Percentiles rank a stretch among this genome's conserved stretches.
These are phyloP conservation scores for Rhombomys opimus DNA, from an alignment of 2,113 vertebrate genomes.

Conservation along the genomic window DNA sequence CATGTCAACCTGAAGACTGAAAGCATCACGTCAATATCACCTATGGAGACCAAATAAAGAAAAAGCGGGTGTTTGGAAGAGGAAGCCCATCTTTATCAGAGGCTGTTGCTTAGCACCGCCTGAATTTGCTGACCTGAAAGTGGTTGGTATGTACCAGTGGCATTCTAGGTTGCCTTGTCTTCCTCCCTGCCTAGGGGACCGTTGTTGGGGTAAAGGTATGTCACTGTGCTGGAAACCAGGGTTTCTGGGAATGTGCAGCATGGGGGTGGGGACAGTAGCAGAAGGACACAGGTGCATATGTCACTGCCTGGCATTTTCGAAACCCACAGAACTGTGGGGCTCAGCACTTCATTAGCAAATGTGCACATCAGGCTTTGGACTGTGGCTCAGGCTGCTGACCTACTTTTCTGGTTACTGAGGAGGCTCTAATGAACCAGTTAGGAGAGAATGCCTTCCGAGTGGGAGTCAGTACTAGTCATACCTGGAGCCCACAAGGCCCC, in stretches of 20 bases:
- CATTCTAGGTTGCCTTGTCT: neutral
- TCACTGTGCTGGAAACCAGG: neutral
- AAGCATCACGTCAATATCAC: neutral
- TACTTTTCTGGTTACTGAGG: slow-evolving; percentile 78
- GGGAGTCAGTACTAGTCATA: slow-evolving; percentile 53
- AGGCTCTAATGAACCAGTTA: slow-evolving; percentile 68
- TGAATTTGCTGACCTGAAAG: neutral
- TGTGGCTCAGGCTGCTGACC: slow-evolving; percentile 73
- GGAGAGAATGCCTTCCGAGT: slow-evolving; percentile 59
- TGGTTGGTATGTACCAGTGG: neutral
- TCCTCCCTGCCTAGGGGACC: neutral
- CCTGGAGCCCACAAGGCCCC: neutral
- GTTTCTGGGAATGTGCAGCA: neutral
- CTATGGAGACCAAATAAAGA: neutral
- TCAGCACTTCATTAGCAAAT: neutral
- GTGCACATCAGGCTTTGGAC: neutral
- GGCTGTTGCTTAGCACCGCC: neutral
- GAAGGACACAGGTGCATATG: neutral
- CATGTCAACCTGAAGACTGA: neutral
- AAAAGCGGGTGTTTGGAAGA: neutral
- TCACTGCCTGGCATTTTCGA: neutral
- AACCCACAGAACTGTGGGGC: neutral
- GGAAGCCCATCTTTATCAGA: neutral
- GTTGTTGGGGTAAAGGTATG: neutral
- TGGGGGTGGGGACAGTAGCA: rapidly evolving